Evolutionary conservation across 2,888 invertebrate species (phyloP).

Genomic region (Ephialtes manifestator): DNA sequence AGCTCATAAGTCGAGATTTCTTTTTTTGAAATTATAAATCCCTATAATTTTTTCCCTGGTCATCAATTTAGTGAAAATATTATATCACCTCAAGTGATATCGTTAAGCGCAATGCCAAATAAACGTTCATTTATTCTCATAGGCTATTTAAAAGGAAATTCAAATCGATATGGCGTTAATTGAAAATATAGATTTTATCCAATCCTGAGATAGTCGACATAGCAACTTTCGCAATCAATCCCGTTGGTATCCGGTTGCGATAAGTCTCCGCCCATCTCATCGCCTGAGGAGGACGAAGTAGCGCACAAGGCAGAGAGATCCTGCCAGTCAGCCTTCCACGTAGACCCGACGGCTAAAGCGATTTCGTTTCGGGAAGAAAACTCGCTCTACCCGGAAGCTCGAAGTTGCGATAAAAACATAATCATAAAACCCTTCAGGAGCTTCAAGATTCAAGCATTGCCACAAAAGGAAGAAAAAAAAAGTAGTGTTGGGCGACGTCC

Average conservation of each 20-base stretch:
- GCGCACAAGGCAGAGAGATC: constrained; percentile 30
- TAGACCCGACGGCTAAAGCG: constrained; percentile 17
- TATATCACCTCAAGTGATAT: no score
- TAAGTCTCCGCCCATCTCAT: constrained; percentile 65
- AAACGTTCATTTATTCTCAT: no score
- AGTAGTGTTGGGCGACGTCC: not conserved
- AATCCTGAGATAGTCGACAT: constrained; percentile 7
- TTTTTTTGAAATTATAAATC: no score
- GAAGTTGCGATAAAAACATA: constrained; percentile 42
- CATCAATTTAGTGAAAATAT: no score
- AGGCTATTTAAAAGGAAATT: no score
- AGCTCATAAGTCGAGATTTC: no score
- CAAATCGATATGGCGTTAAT: not conserved
- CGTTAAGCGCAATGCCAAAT: no score
- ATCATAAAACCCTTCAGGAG: constrained; percentile 28
- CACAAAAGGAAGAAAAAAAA: not conserved
- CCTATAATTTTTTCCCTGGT: no score
- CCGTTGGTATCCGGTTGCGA: constrained; percentile 62
- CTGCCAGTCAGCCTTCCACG: constrained; percentile 47
- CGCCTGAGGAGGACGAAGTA: constrained; percentile 62
- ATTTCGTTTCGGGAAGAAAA: constrained; percentile 46
- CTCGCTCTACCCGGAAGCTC: constrained; percentile 47
- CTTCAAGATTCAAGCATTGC: not conserved
- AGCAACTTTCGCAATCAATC: constrained; percentile 65
- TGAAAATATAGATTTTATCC: constrained; percentile 17